These are phyloP conservation scores for Tiliacea citrago DNA, from an alignment of 2,888 invertebrate species.

Conservation along the genomic window DNA sequence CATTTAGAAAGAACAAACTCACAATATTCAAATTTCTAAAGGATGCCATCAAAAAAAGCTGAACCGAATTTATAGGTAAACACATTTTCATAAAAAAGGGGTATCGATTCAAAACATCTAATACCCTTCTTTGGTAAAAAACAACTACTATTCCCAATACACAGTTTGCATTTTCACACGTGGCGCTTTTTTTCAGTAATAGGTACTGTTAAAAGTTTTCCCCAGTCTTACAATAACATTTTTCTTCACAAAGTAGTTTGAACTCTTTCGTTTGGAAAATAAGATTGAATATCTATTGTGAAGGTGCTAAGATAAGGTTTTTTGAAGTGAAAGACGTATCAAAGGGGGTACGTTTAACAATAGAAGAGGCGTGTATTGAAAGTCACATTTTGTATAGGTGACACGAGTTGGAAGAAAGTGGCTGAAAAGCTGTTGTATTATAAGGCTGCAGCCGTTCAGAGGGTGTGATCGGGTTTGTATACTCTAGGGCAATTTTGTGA, in stretches of 20 bases:
- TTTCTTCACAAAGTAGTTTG: not conserved
- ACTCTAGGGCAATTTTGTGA: constrained; percentile 22
- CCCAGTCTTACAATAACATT: constrained; percentile 41
- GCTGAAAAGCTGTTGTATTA: constrained; percentile 65
- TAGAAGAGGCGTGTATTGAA: constrained; percentile 70
- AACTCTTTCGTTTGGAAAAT: not conserved
- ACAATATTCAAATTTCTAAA: constrained; percentile 15
- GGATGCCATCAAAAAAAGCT: constrained; percentile 28
- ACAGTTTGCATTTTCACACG: constrained; percentile 68
- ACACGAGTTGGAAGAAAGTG: constrained; percentile 71
- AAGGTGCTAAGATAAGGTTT: constrained; percentile 44
- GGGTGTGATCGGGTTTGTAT: constrained; percentile 55
- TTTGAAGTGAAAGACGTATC: constrained; percentile 61
- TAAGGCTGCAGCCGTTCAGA: constrained; percentile 53
- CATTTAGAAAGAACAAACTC: not conserved
- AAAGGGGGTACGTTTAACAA: constrained; percentile 71
- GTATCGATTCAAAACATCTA: constrained; percentile 57
- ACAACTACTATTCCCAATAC: constrained; percentile 59
- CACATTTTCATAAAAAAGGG: constrained; percentile 41
- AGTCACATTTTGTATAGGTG: constrained; percentile 73
- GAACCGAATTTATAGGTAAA: constrained; percentile 24
- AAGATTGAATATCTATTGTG: constrained; percentile 27
- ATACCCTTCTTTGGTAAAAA: constrained; percentile 49
- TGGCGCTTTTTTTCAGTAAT: constrained; percentile 61
- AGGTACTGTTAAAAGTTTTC: constrained; percentile 56